phyloP scores from a whole-genome alignment of 2,888 invertebrate species.

The Adela reaumurella region DNA sequence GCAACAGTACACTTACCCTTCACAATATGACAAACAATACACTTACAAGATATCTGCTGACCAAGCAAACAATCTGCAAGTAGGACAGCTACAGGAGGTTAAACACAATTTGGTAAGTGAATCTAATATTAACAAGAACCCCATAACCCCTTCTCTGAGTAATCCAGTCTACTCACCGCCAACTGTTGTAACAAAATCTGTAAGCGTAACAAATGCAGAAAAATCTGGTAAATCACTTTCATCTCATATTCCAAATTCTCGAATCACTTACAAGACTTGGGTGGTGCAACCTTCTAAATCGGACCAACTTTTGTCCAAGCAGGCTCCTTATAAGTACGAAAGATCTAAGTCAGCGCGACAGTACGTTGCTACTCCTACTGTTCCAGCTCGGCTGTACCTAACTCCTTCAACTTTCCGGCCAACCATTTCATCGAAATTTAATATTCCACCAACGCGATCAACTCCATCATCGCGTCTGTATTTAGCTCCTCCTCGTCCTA shows the following conservation, averaged over 20 bases:
- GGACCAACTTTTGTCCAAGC: constrained; percentile 24
- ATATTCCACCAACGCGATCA: too few species aligned
- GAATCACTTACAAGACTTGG: constrained; percentile 45
- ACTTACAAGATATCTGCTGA: constrained; percentile 20
- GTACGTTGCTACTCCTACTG: constrained; percentile 21
- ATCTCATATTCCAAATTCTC: constrained; percentile 29
- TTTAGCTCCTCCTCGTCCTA: constrained; percentile 18
- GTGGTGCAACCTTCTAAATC: constrained; percentile 36
- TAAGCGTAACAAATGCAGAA: constrained; percentile 19
- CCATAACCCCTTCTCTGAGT: not conserved
- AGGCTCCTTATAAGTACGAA: constrained; percentile 28
- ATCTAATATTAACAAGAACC: constrained; percentile 14
- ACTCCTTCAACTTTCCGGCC: constrained; percentile 34
- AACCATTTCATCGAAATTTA: not conserved
- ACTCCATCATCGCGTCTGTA: constrained; percentile 24
- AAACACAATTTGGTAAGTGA: constrained; percentile 45
- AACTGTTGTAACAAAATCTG: constrained; percentile 35
- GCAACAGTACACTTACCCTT: constrained; percentile 22
- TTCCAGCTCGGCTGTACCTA: constrained; percentile 21
- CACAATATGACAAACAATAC: constrained; percentile 23
- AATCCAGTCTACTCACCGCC: constrained; percentile 16
- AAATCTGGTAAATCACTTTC: not conserved
- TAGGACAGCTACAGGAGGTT: constrained; percentile 20
- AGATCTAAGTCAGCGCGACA: constrained; percentile 21
- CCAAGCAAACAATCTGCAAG: constrained; percentile 20